Conservation (phyloP, 2,113 vertebrate genomes). For the Lutjanus erythropterus region DNA sequence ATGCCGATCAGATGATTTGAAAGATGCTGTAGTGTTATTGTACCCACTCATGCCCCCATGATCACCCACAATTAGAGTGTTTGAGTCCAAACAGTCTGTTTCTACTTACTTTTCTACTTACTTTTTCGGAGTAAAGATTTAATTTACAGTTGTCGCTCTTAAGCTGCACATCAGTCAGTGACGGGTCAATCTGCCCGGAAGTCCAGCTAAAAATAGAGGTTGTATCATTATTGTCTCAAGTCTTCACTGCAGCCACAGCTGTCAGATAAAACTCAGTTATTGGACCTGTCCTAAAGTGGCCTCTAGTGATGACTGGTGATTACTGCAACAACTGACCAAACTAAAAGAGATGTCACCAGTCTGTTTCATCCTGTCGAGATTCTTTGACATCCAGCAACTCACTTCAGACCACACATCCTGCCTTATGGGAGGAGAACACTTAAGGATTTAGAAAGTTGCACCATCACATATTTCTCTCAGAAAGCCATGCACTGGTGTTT, state of each 20-base stretch:
- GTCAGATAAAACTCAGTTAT: conserved; percentile 11
- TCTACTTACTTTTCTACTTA: conserved; percentile 4
- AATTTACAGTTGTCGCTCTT: neutral
- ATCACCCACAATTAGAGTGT: conserved; percentile 8
- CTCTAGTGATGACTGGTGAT: conserved; percentile 44
- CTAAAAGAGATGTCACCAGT: neutral
- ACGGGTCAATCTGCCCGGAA: conserved; percentile 6
- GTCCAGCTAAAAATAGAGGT: conserved; percentile 34
- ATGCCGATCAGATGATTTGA: neutral
- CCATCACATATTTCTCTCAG: neutral
- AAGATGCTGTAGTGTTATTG: neutral
- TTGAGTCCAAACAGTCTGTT: conserved; percentile 6
- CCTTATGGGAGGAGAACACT: neutral
- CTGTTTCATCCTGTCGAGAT: neutral
- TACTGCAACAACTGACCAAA: neutral
- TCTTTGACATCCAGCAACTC: neutral
- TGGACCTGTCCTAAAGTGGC: conserved; percentile 4
- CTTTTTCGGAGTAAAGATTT: conserved; percentile 16
- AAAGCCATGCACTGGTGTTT: no score
- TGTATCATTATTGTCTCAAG: conserved; percentile 10
- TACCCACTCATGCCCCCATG: neutral
- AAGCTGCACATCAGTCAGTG: conserved; percentile 38
- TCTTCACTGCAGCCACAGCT: conserved; percentile 31
- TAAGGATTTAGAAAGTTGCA: neutral
- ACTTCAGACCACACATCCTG: neutral